phyloP scores from a whole-genome alignment of 2,113 vertebrate species.

The Varanus salvator region DNA sequence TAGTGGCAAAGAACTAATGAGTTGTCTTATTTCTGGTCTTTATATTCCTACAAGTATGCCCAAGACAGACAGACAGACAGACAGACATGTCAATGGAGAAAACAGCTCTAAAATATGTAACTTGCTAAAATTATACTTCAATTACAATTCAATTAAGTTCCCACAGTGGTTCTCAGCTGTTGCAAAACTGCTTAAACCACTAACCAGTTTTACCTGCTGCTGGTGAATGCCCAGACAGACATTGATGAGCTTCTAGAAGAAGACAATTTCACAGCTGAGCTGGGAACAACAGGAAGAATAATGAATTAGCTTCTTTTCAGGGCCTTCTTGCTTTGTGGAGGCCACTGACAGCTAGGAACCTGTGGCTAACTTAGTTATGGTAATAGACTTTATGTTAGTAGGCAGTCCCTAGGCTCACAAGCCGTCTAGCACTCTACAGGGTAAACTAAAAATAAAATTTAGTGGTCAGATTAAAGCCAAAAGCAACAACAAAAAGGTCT shows the following conservation, averaged over 20 bases:
- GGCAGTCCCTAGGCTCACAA: neutral
- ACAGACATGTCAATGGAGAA: neutral
- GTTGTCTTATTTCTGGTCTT: neutral
- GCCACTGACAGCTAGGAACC: neutral
- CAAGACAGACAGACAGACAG: no score
- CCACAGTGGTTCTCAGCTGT: neutral
- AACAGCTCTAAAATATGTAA: neutral
- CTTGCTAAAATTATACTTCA: neutral
- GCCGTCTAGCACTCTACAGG: neutral
- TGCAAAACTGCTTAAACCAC: neutral
- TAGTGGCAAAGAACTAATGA: neutral
- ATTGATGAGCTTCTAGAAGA: neutral
- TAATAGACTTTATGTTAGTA: neutral
- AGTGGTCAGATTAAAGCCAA: neutral
- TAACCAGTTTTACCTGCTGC: neutral
- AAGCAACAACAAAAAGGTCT: neutral
- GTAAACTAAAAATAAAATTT: conserved; percentile 19
- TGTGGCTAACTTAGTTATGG: neutral
- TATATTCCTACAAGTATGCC: neutral
- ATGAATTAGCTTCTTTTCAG: neutral
- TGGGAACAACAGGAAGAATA: neutral
- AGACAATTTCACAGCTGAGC: conserved; percentile 4
- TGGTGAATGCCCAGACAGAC: neutral
- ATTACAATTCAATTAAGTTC: neutral
- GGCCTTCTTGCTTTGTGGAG: neutral